phyloP scores from a whole-genome alignment of 2,113 vertebrate genomes.

The Nanger granti region DNA sequence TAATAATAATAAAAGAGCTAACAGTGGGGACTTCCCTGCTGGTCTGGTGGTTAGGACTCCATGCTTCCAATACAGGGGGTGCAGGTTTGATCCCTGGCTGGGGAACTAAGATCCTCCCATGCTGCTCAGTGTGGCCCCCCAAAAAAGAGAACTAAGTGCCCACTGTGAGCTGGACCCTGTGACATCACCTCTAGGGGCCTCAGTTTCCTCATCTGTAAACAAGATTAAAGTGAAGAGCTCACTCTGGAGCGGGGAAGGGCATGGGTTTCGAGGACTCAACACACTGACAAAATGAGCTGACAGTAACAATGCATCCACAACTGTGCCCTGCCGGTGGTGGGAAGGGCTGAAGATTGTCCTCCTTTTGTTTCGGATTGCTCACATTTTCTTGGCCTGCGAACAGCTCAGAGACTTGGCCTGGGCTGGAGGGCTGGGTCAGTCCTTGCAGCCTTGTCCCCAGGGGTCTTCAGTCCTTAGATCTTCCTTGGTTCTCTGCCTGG shows the following conservation, averaged over 20 bases:
- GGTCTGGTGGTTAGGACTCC: neutral
- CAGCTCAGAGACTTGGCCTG: neutral
- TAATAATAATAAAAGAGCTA: neutral
- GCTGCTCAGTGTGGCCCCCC: neutral
- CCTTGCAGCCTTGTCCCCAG: neutral
- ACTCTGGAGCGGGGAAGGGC: neutral
- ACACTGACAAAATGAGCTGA: neutral
- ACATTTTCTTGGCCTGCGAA: neutral
- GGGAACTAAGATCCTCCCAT: neutral
- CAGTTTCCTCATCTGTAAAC: neutral
- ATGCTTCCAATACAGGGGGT: neutral
- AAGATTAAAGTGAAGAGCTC: neutral
- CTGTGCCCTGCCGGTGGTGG: neutral
- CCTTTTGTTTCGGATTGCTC: no score
- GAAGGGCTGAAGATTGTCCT: no score
- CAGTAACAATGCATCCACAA: accelerated
- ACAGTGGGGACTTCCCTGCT: neutral
- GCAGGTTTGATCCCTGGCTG: neutral
- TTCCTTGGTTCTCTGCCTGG: neutral
- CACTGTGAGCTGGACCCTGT: neutral
- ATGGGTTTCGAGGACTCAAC: neutral
- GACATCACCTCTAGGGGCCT: neutral
- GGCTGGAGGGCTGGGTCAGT: neutral
- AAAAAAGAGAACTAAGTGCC: neutral
- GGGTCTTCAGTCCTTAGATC: neutral